Conservation (phyloP, 2,888 invertebrate species). For the Pyrrhosoma nymphula region DNA sequence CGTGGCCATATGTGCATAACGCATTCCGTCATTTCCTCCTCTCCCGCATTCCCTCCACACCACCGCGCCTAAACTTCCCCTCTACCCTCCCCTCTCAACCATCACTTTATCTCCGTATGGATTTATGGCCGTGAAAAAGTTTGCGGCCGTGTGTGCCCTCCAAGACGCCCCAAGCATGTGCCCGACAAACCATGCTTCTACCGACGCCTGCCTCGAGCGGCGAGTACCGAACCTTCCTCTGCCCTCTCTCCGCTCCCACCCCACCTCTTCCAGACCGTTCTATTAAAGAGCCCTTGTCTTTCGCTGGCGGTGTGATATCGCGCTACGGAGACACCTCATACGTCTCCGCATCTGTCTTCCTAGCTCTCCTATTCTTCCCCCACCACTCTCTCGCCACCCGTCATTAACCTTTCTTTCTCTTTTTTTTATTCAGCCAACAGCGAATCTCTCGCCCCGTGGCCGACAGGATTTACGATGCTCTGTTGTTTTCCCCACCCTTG, state of each 20-base stretch:
- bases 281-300: conserved; percentile 55
- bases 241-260: neutral
- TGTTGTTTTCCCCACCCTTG: conserved; percentile 58
- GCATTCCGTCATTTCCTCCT: neutral
- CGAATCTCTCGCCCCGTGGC: conserved; percentile 47
- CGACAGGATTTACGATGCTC: conserved; percentile 57
- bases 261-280: neutral
- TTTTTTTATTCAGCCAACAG: conserved; percentile 2
- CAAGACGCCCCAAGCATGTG: conserved; percentile 26
- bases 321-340: neutral
- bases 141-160: conserved; percentile 37
- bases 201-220: neutral
- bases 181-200: conserved; percentile 47
- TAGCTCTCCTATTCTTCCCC: neutral
- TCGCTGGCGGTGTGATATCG: neutral
- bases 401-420: neutral
- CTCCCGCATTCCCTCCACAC: neutral
- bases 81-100: neutral
- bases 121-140: conserved; percentile 57
- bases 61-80: neutral
- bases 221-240: neutral
- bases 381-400: neutral
- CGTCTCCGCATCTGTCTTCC: neutral
- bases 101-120: conserved; percentile 51
- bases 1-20: conserved; percentile 41